Evolutionary conservation across 37 sponge, comb jelly and placozoan genomes (phyloP), one percentile per base, ranked within the genome.

Genomic region (Aphrocallistes beatrix): DNA sequence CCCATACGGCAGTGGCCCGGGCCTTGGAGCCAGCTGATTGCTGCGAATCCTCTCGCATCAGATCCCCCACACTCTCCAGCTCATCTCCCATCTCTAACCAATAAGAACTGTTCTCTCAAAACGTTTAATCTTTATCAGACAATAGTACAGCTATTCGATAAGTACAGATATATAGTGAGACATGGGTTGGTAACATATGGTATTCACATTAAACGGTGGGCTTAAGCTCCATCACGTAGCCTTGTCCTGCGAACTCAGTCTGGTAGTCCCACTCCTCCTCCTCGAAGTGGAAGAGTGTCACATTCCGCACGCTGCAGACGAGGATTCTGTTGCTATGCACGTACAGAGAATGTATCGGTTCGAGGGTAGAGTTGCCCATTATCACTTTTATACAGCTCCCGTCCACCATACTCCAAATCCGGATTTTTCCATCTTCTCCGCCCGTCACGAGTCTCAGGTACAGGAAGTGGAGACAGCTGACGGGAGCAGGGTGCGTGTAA

Each of bases 201-300:
- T n/a, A n/a, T n/a, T n/a, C n/a, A n/a, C n/a, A n/a, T n/a, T n/a
- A n/a, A n/a, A n/a, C n/a, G 75, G 8, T 60, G 10, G n/a, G 34
- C 75, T 60, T 60, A 19, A 25, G 75, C 34, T 60, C 34, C 28
- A 60, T 60, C 3, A 60, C 6, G 75, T 60, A 60, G 3, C 75
- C 75, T 30, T 60, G 75, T 3, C 75, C 75, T 30, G 75, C 75
- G 75, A 60, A 60, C 34, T 60, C 75, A 8, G 75, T 60, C 75
- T 60, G 75, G 34, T 60, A 60, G 34, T 60, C 75, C 75, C 75
- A 60, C 75, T 60, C n/a, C 75, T 60, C 75, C 34, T 60, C 75
- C n/a, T 60, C 75, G 75, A 60, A 60, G 28, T 60, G 75, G 75
- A 60, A 60, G 28, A 28, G 34, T 25, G 75, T 25, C 28, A 60